Conservation (phyloP, 2,113 vertebrate species). For the Orientallactaga bullata region DNA sequence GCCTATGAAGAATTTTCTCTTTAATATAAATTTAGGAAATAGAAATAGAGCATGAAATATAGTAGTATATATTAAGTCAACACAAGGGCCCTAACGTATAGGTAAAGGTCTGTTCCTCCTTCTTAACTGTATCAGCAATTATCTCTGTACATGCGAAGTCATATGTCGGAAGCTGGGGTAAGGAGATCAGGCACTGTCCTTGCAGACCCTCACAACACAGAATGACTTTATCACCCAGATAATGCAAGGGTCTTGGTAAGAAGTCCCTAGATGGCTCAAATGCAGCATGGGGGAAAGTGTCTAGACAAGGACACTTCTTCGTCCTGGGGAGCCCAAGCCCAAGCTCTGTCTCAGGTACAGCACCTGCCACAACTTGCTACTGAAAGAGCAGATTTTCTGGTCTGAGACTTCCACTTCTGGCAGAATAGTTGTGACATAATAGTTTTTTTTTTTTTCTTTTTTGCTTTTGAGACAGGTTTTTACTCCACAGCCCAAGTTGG, state of each 20-base stretch:
- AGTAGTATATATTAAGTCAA: conserved; percentile 30
- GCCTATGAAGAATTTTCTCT: conserved; percentile 21
- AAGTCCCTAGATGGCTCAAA: background rate
- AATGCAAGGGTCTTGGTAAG: background rate
- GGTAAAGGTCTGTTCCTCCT: background rate
- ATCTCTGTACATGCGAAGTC: background rate
- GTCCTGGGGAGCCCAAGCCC: background rate
- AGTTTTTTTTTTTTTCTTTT: conserved; percentile 39
- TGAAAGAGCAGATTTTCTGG: background rate
- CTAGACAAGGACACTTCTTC: background rate
- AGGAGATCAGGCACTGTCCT: background rate
- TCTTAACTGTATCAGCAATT: background rate
- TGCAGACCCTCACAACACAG: background rate
- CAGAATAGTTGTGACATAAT: conserved; percentile 12
- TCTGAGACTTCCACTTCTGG: background rate
- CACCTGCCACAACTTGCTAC: background rate
- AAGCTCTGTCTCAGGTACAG: background rate
- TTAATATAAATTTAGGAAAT: conserved; percentile 19
- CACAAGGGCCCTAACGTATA: background rate
- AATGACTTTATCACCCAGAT: background rate
- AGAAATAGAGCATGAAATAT: conserved; percentile 47
- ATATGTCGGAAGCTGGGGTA: background rate
- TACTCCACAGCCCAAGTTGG: background rate
- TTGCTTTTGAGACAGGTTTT: background rate
- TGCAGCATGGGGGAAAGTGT: background rate